These are phyloP conservation scores for Tauraco hartlaubi DNA, from an alignment of 2,797 vertebrate species.

Conservation along the genomic window DNA sequence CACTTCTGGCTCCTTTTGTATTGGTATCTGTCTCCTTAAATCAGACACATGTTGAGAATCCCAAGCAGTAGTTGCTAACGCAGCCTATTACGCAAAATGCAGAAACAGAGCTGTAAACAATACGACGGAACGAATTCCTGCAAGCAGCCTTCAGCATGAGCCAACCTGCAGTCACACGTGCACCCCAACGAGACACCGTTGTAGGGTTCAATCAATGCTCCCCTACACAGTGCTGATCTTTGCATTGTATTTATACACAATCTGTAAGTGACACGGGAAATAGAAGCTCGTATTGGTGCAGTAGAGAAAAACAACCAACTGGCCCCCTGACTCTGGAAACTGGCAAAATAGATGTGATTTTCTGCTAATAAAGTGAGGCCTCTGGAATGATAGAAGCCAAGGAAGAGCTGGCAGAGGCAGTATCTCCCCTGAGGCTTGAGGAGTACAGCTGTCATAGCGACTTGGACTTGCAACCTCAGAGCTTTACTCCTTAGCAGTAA, in stretches of 20 bases:
- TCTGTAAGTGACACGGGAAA: not conserved
- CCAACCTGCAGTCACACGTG: not conserved
- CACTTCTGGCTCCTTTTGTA: not conserved
- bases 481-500: not conserved
- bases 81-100: not conserved
- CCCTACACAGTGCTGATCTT: not conserved
- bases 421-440: not conserved
- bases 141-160: not conserved
- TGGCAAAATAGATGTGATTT: not conserved
- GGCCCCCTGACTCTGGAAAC: not conserved
- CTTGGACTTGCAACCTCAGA: not conserved
- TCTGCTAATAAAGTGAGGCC: not conserved
- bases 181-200: fast-evolving
- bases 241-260: fast-evolving
- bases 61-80: not conserved
- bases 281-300: not conserved
- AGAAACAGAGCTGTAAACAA: not conserved
- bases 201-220: not conserved
- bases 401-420: not conserved
- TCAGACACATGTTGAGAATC: not conserved
- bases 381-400: not conserved
- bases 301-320: not conserved
- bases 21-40: not conserved
- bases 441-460: not conserved
- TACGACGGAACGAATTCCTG: fast-evolving